A percentile compares a stretch with the other conserved stretches of the same genome.
phyloP scores from a whole-genome alignment of 2,113 vertebrate species.

The Ornithorhynchus anatinus region DNA sequence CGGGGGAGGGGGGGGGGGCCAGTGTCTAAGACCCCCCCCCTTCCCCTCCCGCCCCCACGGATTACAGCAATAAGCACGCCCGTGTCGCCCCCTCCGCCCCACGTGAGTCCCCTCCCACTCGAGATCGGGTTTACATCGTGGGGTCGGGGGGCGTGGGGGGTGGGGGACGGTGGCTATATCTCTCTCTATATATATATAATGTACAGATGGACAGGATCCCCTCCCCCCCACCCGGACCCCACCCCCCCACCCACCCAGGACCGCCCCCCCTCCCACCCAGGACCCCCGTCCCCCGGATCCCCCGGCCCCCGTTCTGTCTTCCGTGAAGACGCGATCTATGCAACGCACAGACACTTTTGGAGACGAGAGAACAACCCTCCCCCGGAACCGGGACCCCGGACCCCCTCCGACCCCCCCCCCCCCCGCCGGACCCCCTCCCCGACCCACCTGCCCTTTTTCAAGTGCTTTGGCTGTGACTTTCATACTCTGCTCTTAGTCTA shows the following conservation, averaged over 20 bases:
- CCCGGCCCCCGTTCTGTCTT: conserved; percentile 74
- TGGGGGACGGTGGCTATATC: conserved; percentile 57
- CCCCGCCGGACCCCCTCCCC: conserved; percentile 37
- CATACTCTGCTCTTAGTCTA: conserved; percentile 83
- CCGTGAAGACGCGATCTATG: conserved; percentile 84
- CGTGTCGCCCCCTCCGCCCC: conserved; percentile 25
- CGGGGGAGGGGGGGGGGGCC: conserved; percentile 41
- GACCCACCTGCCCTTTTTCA: conserved; percentile 69
- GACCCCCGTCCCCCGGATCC: background rate
- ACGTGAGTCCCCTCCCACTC: background rate
- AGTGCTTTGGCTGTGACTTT: conserved; percentile 81
- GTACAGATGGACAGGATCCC: conserved; percentile 56
- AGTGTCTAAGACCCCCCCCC: background rate
- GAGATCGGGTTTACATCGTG: conserved; percentile 7
- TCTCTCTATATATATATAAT: conserved; percentile 65
- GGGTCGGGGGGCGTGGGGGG: conserved; percentile 32
- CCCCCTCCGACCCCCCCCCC: conserved; percentile 14
- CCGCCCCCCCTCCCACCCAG: conserved; percentile 28
- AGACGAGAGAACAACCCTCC: conserved; percentile 47
- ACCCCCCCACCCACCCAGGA: conserved; percentile 14
- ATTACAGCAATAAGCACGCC: conserved; percentile 66
- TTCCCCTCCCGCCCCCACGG: conserved; percentile 21
- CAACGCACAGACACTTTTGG: conserved; percentile 84
- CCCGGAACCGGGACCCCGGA: conserved; percentile 20
- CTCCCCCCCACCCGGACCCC: conserved; percentile 6